Evolutionary conservation across 2,797 vertebrate species (phyloP).

Genomic region (Sphenodon punctatus): DNA sequence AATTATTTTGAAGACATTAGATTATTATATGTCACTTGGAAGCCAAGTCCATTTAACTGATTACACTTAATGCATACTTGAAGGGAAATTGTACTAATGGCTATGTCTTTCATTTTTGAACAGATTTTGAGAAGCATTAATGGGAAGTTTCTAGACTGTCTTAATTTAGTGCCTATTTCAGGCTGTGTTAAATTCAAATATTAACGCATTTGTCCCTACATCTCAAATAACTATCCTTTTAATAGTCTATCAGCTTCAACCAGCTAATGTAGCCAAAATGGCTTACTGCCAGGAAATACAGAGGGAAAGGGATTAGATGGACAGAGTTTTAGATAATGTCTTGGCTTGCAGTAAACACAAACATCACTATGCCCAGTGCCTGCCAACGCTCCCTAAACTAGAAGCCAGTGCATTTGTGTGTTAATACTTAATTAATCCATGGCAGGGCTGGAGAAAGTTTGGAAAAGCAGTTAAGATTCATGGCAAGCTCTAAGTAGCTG

Average conservation of each 20-base stretch:
- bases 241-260: not conserved
- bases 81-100: too few species aligned
- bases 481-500: too few species aligned
- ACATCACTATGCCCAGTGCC: not conserved
- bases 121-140: too few species aligned
- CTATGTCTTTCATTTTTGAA: too few species aligned
- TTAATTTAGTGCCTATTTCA: not conserved
- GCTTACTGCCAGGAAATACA: not conserved
- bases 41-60: too few species aligned
- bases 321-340: not conserved
- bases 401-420: not conserved
- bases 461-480: too few species aligned
- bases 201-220: not conserved
- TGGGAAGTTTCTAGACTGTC: not conserved
- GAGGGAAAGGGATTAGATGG: not conserved
- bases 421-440: not conserved
- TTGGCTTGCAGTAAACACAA: not conserved
- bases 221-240: not conserved
- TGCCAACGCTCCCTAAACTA: not conserved
- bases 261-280: not conserved
- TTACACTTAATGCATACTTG: too few species aligned
- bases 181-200: not conserved
- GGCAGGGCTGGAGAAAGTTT: too few species aligned
- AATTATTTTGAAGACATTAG: not conserved
- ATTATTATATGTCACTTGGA: not conserved